These are phyloP conservation scores for Anguilla pacifica DNA, from an alignment of 2,797 vertebrate genomes.

Conservation along the genomic window DNA sequence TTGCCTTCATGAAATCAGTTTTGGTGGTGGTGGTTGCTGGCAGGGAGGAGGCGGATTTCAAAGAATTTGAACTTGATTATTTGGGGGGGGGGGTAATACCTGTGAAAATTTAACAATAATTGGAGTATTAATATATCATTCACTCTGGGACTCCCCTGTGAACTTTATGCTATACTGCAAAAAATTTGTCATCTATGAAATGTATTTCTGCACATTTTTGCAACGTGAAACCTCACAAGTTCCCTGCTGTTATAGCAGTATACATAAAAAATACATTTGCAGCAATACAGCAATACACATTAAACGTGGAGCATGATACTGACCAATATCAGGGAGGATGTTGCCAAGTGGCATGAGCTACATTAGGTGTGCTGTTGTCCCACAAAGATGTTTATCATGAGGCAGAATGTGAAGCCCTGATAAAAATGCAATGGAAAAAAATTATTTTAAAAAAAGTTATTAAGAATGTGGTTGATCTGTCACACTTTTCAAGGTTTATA, in stretches of 20 bases:
- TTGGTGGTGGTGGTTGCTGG: background rate
- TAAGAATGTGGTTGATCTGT: background rate
- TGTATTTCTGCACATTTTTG: background rate
- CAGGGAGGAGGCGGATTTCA: background rate
- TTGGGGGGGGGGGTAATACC: background rate
- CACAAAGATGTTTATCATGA: background rate
- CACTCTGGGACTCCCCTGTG: background rate
- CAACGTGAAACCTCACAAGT: slow-evolving; percentile 1
- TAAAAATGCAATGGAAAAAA: background rate
- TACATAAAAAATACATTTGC: slow-evolving; percentile 35
- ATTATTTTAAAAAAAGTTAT: too few relatives aligned
- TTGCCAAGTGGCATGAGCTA: background rate
- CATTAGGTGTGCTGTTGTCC: background rate
- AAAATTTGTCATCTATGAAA: background rate
- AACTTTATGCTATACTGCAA: background rate
- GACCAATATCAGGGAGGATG: background rate
- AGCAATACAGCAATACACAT: background rate
- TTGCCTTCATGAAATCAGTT: background rate
- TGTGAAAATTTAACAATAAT: background rate
- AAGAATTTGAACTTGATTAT: background rate
- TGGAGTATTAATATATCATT: background rate
- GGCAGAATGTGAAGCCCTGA: background rate
- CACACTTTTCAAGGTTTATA: background rate
- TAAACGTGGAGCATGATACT: background rate
- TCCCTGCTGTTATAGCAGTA: background rate